phyloP scores from a whole-genome alignment of 1,140 invertebrate genomes.

The Orius insidiosus region DNA sequence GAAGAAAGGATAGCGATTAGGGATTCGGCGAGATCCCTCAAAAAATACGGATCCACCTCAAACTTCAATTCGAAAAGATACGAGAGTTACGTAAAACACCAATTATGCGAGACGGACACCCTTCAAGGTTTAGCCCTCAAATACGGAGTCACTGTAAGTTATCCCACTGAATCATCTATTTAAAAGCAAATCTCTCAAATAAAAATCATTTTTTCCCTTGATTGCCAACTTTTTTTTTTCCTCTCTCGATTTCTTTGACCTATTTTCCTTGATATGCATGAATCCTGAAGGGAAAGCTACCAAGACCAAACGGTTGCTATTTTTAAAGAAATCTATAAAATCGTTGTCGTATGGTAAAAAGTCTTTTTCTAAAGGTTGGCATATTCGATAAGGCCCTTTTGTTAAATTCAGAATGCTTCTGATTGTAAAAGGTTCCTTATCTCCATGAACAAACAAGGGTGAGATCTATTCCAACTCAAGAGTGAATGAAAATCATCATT shows the following conservation, averaged over 20 bases:
- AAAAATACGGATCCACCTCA: constrained; percentile 78
- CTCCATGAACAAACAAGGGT: too few relatives aligned
- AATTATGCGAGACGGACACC: constrained; percentile 64
- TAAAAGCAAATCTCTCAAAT: too few relatives aligned
- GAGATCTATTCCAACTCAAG: too few relatives aligned
- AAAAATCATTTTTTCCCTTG: not conserved
- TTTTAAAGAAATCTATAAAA: too few relatives aligned
- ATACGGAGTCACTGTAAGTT: constrained; percentile 77
- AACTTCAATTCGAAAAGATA: constrained; percentile 38
- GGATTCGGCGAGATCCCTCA: constrained; percentile 61
- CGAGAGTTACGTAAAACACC: constrained; percentile 56
- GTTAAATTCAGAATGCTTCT: too few relatives aligned
- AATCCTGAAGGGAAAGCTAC: not conserved
- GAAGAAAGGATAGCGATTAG: constrained; percentile 71
- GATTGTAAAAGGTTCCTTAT: too few relatives aligned
- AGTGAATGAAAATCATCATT: too few relatives aligned
- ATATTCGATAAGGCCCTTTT: too few relatives aligned
- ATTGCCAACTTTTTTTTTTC: not conserved
- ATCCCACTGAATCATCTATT: not conserved
- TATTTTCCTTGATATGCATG: not conserved
- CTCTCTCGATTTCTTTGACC: not conserved
- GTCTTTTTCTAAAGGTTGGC: not conserved
- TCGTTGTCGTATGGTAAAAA: not conserved
- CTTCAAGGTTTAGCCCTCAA: constrained; percentile 80
- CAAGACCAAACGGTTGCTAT: not conserved